Evolutionary conservation across 35 echinoderm and acorn worm species (phyloP).

Genomic region (Eucidaris tribuloides): DNA sequence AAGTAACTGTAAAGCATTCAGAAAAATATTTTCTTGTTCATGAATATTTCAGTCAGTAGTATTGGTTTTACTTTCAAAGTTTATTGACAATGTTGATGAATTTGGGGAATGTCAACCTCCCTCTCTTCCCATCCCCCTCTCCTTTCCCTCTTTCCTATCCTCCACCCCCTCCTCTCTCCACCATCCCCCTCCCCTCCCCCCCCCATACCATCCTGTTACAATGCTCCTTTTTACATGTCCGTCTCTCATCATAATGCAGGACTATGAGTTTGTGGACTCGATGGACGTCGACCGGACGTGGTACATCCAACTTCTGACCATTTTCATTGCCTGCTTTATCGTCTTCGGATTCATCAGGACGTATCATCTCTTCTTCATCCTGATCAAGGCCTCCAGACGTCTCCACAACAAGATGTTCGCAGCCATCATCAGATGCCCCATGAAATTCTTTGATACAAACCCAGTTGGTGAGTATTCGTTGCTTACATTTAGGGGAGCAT

Average conservation of each 20-base stretch:
- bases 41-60: no score
- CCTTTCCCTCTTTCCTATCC: no score
- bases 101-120: background rate
- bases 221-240: no score
- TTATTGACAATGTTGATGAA: no score
- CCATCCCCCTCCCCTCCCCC: no score
- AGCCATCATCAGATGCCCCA: conserved; percentile 76
- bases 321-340: conserved; percentile 13
- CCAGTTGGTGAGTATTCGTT: conserved; percentile 56
- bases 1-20: no score
- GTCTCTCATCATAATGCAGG: background rate
- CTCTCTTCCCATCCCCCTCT: background rate
- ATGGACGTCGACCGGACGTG: background rate
- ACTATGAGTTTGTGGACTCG: background rate
- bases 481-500: background rate
- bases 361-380: conserved; percentile 50
- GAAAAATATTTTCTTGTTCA: no score
- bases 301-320: conserved; percentile 7
- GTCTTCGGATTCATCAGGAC: conserved; percentile 53
- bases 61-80: no score
- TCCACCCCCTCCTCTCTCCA: no score
- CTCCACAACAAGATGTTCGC: conserved; percentile 95
- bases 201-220: no score
- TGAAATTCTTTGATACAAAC: conserved; percentile 92
- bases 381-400: conserved; percentile 60